Base-by-base conservation (phyloP, 2,113 vertebrate species). In the Pterocles orientalis region DNA sequence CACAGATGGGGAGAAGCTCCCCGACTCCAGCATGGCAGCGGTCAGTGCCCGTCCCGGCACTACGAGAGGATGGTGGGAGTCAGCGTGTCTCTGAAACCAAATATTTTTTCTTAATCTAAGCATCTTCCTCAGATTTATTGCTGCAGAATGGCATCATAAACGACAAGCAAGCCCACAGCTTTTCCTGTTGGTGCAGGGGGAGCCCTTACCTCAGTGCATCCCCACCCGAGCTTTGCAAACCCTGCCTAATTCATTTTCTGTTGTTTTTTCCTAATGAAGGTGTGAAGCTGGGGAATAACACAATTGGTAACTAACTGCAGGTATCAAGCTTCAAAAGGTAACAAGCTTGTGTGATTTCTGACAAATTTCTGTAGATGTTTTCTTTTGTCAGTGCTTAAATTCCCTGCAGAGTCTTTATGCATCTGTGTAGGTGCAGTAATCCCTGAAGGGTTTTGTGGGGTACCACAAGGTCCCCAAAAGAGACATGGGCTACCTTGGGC, bases 401-500 rank as follows among this genome's bases (percentile, higher is more conserved):
- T 14, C 23, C 39, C 34, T 61, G 24, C 54, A 69, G 47, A 54
- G 24, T 68, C 47, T 45, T 69, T 39, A 16, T 10, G 18, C 17
- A 28, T 28, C 62, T 0, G 0, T 9, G 6, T 3, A 57, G 28
- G 4, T 21, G 20, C 72, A 39, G 21, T 7, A 66, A 14, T 34
- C 15, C 36, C n/a, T 2, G 6, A 4, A 18, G 23, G 5, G 14
- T 61, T 69, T 77, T 3, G 6, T 34, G 20, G 26, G 18, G 8
- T 68, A 76, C 51, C 8, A 1, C 39, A 47, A 68, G 14, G 36
- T 65, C 33, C 16, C 47, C 14, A 18, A 48, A 41, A 78, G 9
- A 82, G 29, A 20, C 9, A 53, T 23, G 7, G 41, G 36, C 18
- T 41, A 36, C 36, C 45, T 65, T 28, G 18, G 53, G 16, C 29